Evolutionary conservation across 2,113 vertebrate genomes (phyloP), one percentile per base, ranked within the genome.

Genomic region (Myrmophylax atrothorax): DNA sequence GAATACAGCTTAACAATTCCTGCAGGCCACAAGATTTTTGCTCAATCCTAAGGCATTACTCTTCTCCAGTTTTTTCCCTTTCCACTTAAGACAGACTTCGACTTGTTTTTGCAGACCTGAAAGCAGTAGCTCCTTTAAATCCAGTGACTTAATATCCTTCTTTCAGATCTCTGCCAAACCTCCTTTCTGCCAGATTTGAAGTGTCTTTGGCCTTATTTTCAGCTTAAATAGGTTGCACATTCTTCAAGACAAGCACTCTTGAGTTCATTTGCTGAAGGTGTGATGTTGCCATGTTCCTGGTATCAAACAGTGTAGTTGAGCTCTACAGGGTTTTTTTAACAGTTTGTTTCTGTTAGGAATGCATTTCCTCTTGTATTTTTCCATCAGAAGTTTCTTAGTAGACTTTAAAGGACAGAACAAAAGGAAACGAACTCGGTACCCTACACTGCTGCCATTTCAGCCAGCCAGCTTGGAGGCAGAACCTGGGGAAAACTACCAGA

Each of bases 61-160:
- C 73, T 86, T 88, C 69, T 79, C 47, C 59, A 23, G 31, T 46
- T 94, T 82, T 76, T 77, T 96, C 83, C 72, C 84, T 81, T 88
- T 78, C 56, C 40, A 78, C 26, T 88, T 28, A 17, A 55, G 26
- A 31, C 31, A 72, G 60, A 73, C 31, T 72, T 79, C 46, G 81
- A 58, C 52, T 88, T 85, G 84, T 75, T 94, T 90, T 63, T 81
- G 80, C 96, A 84, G 80, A 84, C 76, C 80, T 75, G 80, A 84
- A 92, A 86, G 90, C 0, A 86, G 59, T 72, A 93, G 83, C 49
- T 90, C 44, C 64, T 81, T 90, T 60, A 87, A 81, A 78, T 29
- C 76, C 73, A 93, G 56, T 67, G 56, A 94, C 92, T 92, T 92
- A 92, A 95, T 28, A 92, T 75, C 92, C 86, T 94, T 89, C 83